Evolutionary conservation across 2,113 vertebrate species (phyloP), one percentile per base, ranked within the genome.

Genomic region (Aptenodytes forsteri): DNA sequence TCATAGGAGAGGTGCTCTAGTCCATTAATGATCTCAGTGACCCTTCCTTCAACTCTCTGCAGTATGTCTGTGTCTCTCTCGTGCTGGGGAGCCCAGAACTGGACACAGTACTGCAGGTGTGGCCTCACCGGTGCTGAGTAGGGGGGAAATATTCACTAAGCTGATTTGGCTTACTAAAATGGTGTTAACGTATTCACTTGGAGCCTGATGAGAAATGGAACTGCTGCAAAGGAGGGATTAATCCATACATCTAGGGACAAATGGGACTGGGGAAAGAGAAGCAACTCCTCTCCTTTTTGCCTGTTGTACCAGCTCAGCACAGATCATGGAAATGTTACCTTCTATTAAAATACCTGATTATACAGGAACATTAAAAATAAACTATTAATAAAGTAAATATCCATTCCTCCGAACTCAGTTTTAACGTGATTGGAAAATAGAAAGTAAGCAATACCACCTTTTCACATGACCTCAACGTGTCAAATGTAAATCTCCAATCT

Each of bases 141-240:
- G 12, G 2, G 5, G 9, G 32, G 12, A 62, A 66, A 21, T 3
- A 54, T 27, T 42, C 46, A 29, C 49, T 29, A 23, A 47, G 29
- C 22, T 40, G 64, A 73, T 30, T 0, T 36, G 23, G 42, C 77
- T 61, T 32, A 38, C 26, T 78, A 23, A 34, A 70, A 61, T 7
- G 10, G 17, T 27, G 27, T 38, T 65, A 46, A 72, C 0, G 5
- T 17, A 50, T 49, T 47, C 36, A 47, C 11, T 30, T n/a, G 16
- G 3, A 1, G 40, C 36, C 46, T 42, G 44, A 56, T 0, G 1
- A 54, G 38, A 83, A 76, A 83, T 0, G 0, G 44, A 91, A 77
- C 42, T 7, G 6, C 27, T 67, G 29, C 23, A 52, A 50, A 81
- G 7, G 17, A 47, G 8, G 23, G 23, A 70, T 23, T 23, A 70